These are phyloP conservation scores for Onychomys torridus DNA, from an alignment of 2,797 vertebrate genomes.

Conservation along the genomic window DNA sequence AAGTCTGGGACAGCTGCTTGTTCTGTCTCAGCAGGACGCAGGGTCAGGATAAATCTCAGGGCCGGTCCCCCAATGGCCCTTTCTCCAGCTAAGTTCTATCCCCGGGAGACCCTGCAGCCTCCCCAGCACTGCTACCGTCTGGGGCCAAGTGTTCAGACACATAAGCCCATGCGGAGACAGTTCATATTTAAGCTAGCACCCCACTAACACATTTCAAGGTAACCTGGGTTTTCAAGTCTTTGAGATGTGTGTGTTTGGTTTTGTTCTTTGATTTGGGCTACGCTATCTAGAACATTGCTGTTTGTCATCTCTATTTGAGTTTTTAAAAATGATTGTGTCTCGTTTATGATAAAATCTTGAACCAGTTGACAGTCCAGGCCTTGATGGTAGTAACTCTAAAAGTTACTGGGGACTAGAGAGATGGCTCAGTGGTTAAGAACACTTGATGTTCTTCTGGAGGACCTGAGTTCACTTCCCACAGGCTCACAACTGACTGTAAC, in stretches of 20 bases:
- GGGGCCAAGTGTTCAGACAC: not conserved
- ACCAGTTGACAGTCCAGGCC: not conserved
- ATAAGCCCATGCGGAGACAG: not conserved
- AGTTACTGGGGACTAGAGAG: not conserved
- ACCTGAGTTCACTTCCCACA: not conserved
- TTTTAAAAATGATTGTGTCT: not conserved
- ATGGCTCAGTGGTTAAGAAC: not conserved
- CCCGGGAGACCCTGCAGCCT: not conserved
- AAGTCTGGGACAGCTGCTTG: not conserved
- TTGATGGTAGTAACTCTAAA: not conserved
- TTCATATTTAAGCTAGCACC: not conserved
- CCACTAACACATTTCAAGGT: not conserved
- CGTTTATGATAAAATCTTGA: not conserved
- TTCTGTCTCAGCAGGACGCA: not conserved
- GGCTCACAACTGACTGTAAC: not conserved
- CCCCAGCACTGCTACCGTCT: not conserved
- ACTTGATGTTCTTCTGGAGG: not conserved
- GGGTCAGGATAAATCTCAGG: not conserved
- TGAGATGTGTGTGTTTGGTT: not conserved
- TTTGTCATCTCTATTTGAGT: not conserved
- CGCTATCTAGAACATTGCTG: not conserved
- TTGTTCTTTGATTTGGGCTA: not conserved
- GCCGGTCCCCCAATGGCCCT: no score
- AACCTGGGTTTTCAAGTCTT: not conserved
- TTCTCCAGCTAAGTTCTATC: not conserved